These are phyloP conservation scores for Rallus limicola DNA, from an alignment of 2,113 vertebrate genomes.

Conservation along the genomic window DNA sequence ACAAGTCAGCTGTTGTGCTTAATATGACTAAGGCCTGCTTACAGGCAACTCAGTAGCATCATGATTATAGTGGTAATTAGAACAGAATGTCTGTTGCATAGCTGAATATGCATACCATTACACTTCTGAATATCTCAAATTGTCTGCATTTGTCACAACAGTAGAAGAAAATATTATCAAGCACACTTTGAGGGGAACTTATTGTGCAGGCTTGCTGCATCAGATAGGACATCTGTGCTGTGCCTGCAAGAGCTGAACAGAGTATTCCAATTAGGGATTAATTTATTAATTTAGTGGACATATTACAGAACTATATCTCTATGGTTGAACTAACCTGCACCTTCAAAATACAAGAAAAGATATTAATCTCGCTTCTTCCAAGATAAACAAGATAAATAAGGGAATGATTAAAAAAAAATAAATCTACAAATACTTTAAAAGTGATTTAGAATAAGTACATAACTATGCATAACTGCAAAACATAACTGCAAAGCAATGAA, in stretches of 20 bases:
- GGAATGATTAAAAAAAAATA: neutral
- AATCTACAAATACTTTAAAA: neutral
- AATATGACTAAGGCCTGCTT: neutral
- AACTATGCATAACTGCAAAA: neutral
- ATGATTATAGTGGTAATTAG: neutral
- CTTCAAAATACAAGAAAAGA: neutral
- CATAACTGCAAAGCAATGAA: neutral
- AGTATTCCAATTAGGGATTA: neutral
- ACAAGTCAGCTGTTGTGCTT: neutral
- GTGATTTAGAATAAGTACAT: neutral
- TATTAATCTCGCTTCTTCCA: neutral
- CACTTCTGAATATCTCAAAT: neutral
- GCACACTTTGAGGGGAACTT: neutral
- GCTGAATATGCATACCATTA: neutral
- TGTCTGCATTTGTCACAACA: neutral
- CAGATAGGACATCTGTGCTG: neutral
- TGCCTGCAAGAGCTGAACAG: neutral
- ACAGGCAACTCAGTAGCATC: neutral
- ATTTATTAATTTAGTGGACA: neutral
- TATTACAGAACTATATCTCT: accelerated
- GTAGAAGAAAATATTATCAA: neutral
- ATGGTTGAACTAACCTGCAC: neutral
- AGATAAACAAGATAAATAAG: neutral
- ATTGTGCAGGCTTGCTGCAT: neutral
- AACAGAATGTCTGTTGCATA: neutral